Evolutionary conservation across 1,140 invertebrate genomes (phyloP).

Genomic region (Bombus difficillimus): DNA sequence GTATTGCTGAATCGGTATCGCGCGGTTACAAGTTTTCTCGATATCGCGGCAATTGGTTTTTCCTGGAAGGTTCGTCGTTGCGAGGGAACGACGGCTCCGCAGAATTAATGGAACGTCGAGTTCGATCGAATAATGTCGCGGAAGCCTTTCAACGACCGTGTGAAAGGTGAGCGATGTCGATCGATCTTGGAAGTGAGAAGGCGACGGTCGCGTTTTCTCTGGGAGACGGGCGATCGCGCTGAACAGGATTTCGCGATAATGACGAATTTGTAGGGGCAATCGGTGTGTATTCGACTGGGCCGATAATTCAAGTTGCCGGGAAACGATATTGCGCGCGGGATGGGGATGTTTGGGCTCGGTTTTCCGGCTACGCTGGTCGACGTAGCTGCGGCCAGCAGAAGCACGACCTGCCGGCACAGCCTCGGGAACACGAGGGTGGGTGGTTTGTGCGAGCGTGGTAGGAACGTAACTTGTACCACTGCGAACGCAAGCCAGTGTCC

Average conservation of each 20-base stretch:
- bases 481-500: conserved; percentile 73
- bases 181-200: conserved; percentile 4
- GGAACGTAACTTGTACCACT: conserved; percentile 72
- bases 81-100: too few relatives aligned
- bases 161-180: conserved; percentile 34
- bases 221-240: not conserved
- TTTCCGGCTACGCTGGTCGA: not conserved
- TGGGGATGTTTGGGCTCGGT: not conserved
- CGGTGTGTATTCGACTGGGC: conserved; percentile 55
- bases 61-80: not conserved
- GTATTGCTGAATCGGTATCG: conserved; percentile 15
- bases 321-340: conserved; percentile 23
- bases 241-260: conserved; percentile 65
- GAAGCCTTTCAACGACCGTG: conserved; percentile 10
- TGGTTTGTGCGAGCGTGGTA: conserved; percentile 36
- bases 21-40: not conserved
- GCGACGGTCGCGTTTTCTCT: not conserved
- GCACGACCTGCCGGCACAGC: not conserved
- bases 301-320: conserved; percentile 45
- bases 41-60: conserved; percentile 26
- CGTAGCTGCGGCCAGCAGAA: not conserved
- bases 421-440: conserved; percentile 19
- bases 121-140: conserved; percentile 38
- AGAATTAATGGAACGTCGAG: conserved; percentile 29
- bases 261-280: conserved; percentile 69